A percentile compares a stretch with the other conserved stretches of the same genome.
Conservation (phyloP, 2,797 vertebrate species). For the Linurgus olivaceus region DNA sequence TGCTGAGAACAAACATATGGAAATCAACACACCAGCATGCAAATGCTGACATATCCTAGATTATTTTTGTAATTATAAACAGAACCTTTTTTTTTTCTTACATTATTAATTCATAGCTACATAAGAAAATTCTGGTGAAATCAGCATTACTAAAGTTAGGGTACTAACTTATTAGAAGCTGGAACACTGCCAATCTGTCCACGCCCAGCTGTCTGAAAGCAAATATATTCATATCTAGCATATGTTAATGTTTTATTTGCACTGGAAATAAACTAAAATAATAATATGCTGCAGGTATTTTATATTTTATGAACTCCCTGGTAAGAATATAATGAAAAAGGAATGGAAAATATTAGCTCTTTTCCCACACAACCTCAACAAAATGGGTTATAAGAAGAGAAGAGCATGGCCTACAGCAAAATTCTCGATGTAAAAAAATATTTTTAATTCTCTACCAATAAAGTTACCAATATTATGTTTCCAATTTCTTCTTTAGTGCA, state of each 20-base stretch:
- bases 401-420: not conserved
- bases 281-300: not conserved
- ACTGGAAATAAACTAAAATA: slow-evolving; percentile 25
- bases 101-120: not conserved
- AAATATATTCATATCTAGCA: not conserved
- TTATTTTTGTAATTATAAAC: not conserved
- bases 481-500: not conserved
- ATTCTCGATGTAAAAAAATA: not conserved
- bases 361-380: not conserved
- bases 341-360: not conserved
- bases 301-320: slow-evolving; percentile 23
- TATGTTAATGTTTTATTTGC: slow-evolving; percentile 4
- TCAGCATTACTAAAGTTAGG: not conserved
- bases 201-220: not conserved
- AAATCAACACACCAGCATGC: not conserved
- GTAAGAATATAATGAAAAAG: slow-evolving; percentile 28
- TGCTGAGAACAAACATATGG: not conserved
- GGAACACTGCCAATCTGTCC: not conserved
- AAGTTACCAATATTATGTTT: slow-evolving; percentile 18
- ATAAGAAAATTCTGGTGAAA: not conserved
- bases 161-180: not conserved
- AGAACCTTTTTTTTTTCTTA: fast-evolving
- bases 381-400: not conserved
- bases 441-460: slow-evolving; percentile 1
- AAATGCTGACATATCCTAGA: not conserved